A percentile compares a stretch with the other conserved stretches of the same genome.
Evolutionary conservation across 2,797 vertebrate species (phyloP).

Genomic region (Pachyuromys duprasi): DNA sequence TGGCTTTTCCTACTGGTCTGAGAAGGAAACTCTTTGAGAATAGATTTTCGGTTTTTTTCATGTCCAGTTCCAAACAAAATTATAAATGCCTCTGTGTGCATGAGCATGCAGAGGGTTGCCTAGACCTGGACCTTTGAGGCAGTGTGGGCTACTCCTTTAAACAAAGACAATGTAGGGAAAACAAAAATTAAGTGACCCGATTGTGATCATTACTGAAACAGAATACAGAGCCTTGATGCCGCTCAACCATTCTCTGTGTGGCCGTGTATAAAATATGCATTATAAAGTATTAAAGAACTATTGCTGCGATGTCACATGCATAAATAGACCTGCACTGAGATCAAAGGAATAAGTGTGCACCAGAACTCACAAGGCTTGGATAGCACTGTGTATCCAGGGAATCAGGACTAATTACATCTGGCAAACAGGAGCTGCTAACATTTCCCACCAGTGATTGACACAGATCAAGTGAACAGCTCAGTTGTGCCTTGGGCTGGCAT

Average conservation of each 20-base stretch:
- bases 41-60: not conserved
- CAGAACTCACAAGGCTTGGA: not conserved
- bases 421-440: not conserved
- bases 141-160: not conserved
- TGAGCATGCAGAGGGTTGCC: not conserved
- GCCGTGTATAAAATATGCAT: not conserved
- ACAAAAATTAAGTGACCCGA: not conserved
- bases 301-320: not conserved
- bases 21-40: slow-evolving; percentile 48
- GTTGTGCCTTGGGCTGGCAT: not conserved
- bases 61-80: not conserved
- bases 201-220: not conserved
- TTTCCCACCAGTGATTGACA: not conserved
- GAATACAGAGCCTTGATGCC: not conserved
- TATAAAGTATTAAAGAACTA: not conserved
- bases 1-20: slow-evolving; percentile 41
- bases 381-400: not conserved
- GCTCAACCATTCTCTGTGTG: no score
- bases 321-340: not conserved
- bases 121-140: not conserved
- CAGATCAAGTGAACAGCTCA: not conserved
- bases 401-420: not conserved
- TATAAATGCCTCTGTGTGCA: not conserved
- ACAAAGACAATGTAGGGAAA: not conserved
- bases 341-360: not conserved